These are phyloP conservation scores for Nasonia vitripennis DNA, from an alignment of 1,140 invertebrate genomes.

Conservation along the genomic window DNA sequence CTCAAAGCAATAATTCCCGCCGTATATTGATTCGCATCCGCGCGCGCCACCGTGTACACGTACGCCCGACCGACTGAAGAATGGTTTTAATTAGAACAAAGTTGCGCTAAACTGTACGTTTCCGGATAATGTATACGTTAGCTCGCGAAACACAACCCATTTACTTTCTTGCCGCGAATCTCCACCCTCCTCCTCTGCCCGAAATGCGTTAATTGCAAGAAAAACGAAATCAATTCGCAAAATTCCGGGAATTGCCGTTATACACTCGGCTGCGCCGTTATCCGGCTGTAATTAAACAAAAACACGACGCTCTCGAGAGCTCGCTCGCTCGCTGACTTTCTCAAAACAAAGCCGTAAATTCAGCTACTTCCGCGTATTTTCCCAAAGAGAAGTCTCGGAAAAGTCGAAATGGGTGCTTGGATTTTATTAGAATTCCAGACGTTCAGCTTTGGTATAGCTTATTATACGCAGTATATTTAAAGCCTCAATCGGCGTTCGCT, in stretches of 20 bases:
- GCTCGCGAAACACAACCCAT: not conserved
- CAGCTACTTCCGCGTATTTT: not conserved
- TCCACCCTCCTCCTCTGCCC: not conserved
- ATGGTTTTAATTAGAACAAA: conserved; percentile 1
- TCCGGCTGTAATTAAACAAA: not conserved
- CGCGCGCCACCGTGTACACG: not conserved
- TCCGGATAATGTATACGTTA: not conserved
- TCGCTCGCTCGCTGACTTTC: too few relatives aligned
- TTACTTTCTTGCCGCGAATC: not conserved
- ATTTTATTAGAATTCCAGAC: not conserved
- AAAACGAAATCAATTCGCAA: not conserved
- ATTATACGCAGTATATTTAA: too few relatives aligned
- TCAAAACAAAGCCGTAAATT: not conserved
- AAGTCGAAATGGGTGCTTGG: not conserved
- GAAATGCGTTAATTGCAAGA: not conserved
- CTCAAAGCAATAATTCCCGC: not conserved
- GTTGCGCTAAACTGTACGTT: not conserved
- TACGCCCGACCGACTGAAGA: not conserved
- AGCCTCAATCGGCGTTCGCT: too few relatives aligned
- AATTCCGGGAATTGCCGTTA: not conserved
- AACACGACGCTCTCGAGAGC: not conserved
- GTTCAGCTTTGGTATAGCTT: too few relatives aligned
- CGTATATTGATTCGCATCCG: not conserved
- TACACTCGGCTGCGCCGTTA: not conserved
- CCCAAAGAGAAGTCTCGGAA: not conserved